Conservation (phyloP, 2,797 vertebrate genomes). For the Cirrhinus mrigala region DNA sequence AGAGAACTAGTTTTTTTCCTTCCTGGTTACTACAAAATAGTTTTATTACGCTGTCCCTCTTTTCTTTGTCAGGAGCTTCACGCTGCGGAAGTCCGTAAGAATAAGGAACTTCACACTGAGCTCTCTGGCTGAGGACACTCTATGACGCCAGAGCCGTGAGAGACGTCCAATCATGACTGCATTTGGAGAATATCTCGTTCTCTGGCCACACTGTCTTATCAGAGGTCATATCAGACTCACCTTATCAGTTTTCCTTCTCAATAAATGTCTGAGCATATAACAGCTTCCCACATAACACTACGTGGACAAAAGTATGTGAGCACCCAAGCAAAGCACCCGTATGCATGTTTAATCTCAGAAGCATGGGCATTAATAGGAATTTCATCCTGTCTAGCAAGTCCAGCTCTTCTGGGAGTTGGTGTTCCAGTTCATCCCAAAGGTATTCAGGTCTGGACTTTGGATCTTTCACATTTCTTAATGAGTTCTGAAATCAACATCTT, state of each 20-base stretch:
- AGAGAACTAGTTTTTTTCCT: not conserved
- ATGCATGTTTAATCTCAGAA: not conserved
- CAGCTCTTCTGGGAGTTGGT: too few relatives aligned
- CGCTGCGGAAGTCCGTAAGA: constrained; percentile 86
- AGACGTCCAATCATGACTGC: constrained; percentile 33
- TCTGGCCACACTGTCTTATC: constrained; percentile 57
- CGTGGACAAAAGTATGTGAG: not conserved
- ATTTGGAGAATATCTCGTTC: constrained; percentile 50
- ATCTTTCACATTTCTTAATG: not conserved
- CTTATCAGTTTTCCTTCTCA: constrained; percentile 9
- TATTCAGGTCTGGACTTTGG: too few relatives aligned
- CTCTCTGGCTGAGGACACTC: constrained; percentile 82
- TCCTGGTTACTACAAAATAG: not conserved
- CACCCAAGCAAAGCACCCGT: not conserved
- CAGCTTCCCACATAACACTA: not conserved
- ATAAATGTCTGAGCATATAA: not conserved
- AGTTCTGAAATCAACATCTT: too few relatives aligned
- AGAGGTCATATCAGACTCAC: constrained; percentile 55
- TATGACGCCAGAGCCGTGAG: constrained; percentile 1
- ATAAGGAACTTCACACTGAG: constrained; percentile 86
- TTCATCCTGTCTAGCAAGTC: rapidly evolving
- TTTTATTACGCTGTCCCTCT: not conserved
- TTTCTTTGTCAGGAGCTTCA: constrained; percentile 81
- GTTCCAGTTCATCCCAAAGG: too few relatives aligned
- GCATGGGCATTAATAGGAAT: not conserved